These are phyloP conservation scores for Drosophila fungiperda DNA, from an alignment of 2,888 invertebrate genomes.

Conservation along the genomic window DNA sequence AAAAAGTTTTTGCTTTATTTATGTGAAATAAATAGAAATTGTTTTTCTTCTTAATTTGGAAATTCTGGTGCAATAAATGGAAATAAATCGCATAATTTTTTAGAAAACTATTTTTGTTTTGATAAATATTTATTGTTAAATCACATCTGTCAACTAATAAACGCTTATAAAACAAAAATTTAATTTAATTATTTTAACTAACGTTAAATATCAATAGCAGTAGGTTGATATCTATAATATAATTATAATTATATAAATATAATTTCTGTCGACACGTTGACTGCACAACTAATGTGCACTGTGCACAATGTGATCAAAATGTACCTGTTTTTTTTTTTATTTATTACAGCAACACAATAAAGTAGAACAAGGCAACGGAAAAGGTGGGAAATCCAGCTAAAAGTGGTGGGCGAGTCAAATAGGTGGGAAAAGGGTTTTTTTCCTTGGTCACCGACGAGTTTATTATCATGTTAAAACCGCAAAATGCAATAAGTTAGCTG, in stretches of 20 bases:
- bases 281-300: not conserved
- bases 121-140: not conserved
- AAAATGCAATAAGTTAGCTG: conserved; percentile 70
- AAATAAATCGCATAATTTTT: too few relatives aligned
- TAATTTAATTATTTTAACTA: not conserved
- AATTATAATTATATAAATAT: too few relatives aligned
- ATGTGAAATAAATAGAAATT: not conserved
- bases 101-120: too few relatives aligned
- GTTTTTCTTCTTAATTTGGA: not conserved
- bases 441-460: conserved; percentile 51
- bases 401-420: conserved; percentile 13
- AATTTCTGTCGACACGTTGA: not conserved
- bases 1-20: not conserved
- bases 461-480: conserved; percentile 73
- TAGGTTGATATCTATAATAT: too few relatives aligned
- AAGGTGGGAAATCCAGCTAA: conserved; percentile 41
- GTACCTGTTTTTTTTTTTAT: conserved; percentile 15
- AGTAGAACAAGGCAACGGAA: conserved; percentile 38
- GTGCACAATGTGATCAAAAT: not conserved
- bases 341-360: conserved; percentile 16
- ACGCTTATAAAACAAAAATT: not conserved
- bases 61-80: too few relatives aligned
- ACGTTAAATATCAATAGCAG: not conserved
- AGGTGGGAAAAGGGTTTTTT: not conserved
- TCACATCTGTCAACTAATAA: not conserved